A percentile compares a stretch with the other conserved stretches of the same genome.
Evolutionary conservation across 2,113 vertebrate genomes (phyloP).

Genomic region (Promerops cafer): DNA sequence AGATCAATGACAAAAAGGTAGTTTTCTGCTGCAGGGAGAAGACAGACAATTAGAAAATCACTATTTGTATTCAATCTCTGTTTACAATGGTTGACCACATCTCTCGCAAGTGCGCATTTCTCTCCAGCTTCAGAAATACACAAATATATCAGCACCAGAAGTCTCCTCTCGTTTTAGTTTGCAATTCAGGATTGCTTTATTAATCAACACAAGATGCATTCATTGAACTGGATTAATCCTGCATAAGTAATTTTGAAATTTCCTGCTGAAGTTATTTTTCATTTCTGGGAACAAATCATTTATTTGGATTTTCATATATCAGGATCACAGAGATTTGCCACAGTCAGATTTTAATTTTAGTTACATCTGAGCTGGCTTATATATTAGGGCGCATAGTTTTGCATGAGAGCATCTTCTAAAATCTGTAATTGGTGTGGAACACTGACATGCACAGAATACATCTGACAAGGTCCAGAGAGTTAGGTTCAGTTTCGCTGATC

Average conservation of each 20-base stretch:
- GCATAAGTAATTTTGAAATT: conserved; percentile 83
- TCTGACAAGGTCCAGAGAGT: conserved; percentile 72
- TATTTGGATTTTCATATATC: conserved; percentile 83
- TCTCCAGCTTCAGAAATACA: conserved; percentile 55
- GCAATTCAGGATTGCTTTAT: conserved; percentile 80
- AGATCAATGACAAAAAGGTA: conserved; percentile 36
- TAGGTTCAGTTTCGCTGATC: conserved; percentile 70
- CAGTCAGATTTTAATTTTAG: conserved; percentile 82
- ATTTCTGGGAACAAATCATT: conserved; percentile 81
- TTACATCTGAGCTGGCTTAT: conserved; percentile 76
- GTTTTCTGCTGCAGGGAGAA: conserved; percentile 28
- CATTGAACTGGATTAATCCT: conserved; percentile 82
- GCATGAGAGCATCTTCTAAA: conserved; percentile 78
- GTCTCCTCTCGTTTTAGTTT: conserved; percentile 71
- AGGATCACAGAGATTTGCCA: conserved; percentile 84
- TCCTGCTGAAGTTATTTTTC: conserved; percentile 78
- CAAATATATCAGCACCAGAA: conserved; percentile 52
- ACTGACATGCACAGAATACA: conserved; percentile 74
- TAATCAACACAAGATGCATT: conserved; percentile 76
- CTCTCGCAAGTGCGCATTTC: conserved; percentile 39
- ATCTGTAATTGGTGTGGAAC: conserved; percentile 81
- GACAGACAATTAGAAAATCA: conserved; percentile 45
- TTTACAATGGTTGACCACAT: conserved; percentile 62
- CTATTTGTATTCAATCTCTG: conserved; percentile 59
- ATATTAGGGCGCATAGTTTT: conserved; percentile 74